Base-by-base conservation (phyloP, 2,113 vertebrate genomes). In the Notarius lentiginosus region DNA sequence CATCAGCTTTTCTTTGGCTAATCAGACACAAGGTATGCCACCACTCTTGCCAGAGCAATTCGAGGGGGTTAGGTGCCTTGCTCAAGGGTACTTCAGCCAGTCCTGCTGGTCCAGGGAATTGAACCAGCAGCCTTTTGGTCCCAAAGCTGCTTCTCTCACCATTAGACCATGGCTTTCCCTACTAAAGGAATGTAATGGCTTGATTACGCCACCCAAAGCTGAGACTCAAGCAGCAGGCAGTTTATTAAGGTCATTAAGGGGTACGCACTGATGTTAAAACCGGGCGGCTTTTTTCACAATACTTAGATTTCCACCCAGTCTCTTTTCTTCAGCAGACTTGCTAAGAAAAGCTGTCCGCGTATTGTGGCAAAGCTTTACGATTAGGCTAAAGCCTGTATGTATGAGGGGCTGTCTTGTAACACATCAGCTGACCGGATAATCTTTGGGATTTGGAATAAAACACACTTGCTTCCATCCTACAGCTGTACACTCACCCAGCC, bases 401-500 rank as follows among this genome's bases (percentile, higher is more conserved):
- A 34, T 72, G 27, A 72, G 55, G 49, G 24, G 22, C 51, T 53
- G 27, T 11, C 14, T 14, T 70, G 65, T 27, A 70, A 83, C 24
- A 72, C 61, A 14, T 34, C 51, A 72, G 6, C 20, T n/a, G 27
- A 73, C 51, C 7, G 1, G 1, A 18, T 12, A 55, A 2, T 9
- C 20, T 56, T 41, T 24, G 11, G 24, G 34, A 75, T 24, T 70
- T 84, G 34, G 34, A 51, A 12, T 11, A 49, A 75, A 75, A 49
- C 10, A 76, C 1, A n/a, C 5, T 49, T 53, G 4, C 49, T 55
- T 76, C 7, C 15, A 47, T 27, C 18, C 61, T 55, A 24, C 22
- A 56, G 22, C 18, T 30, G 41, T 56, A 55, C 41, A 18, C 93
- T 94, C 84, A 99, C 98, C 98, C 98, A 86, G 98, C 98, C 2